phyloP scores from a whole-genome alignment of 2,888 invertebrate genomes.

The Notodonta dromedarius region DNA sequence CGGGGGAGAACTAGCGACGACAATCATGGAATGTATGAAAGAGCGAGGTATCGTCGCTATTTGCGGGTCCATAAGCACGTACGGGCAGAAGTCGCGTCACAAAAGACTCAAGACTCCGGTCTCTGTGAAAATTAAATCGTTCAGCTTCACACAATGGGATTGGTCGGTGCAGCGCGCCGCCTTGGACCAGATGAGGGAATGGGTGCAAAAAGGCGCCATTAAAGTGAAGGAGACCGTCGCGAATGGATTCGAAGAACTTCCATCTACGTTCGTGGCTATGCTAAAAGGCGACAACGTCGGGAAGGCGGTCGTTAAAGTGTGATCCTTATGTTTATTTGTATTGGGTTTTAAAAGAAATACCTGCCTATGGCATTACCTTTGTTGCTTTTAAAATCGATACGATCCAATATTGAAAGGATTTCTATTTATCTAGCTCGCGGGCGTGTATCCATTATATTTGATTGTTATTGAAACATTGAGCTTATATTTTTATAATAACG shows the following conservation, averaged over 20 bases:
- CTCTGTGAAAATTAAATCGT: slow-evolving; percentile 41
- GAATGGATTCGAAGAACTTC: slow-evolving; percentile 54
- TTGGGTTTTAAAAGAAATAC: slow-evolving; percentile 21
- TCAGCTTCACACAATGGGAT: slow-evolving; percentile 56
- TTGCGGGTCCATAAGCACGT: slow-evolving; percentile 86
- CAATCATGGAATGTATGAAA: slow-evolving; percentile 84
- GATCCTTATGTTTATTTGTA: slow-evolving; percentile 23
- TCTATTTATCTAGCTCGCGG: slow-evolving; percentile 20
- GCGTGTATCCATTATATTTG: slow-evolving; percentile 18
- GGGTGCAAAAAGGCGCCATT: slow-evolving; percentile 48
- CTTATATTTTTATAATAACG: slow-evolving; percentile 10
- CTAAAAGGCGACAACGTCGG: slow-evolving; percentile 47
- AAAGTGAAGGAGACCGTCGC: slow-evolving; percentile 51
- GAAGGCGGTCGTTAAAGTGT: slow-evolving; percentile 52
- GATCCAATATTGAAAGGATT: slow-evolving; percentile 20
- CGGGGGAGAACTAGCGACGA: slow-evolving; percentile 84
- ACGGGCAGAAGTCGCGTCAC: slow-evolving; percentile 45
- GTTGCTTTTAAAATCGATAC: slow-evolving; percentile 11
- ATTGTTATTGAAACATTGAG: slow-evolving; percentile 12
- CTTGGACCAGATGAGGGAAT: slow-evolving; percentile 43
- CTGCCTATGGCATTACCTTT: slow-evolving; percentile 1
- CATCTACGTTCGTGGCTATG: slow-evolving; percentile 45
- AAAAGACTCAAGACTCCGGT: slow-evolving; percentile 25
- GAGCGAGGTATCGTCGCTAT: slow-evolving; percentile 82
- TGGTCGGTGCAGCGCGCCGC: slow-evolving; percentile 42